A percentile compares a stretch with the other conserved stretches of the same genome.
Conservation (phyloP, 2,113 vertebrate species). For the Boulengeromyrus knoepffleri region DNA sequence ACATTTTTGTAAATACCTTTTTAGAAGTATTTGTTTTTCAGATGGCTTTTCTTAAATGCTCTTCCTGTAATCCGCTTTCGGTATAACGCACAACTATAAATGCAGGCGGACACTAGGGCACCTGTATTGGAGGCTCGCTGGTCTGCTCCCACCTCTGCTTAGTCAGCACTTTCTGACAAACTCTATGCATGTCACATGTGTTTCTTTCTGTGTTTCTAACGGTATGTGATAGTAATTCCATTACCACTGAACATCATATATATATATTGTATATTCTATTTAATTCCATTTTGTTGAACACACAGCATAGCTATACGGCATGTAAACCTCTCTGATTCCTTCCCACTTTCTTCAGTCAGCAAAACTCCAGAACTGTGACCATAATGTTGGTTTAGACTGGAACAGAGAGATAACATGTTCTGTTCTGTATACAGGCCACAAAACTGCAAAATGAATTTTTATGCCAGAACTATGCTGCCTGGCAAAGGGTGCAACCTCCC, state of each 20-base stretch:
- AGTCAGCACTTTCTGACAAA: not conserved
- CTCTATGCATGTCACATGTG: not conserved
- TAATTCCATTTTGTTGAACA: not conserved
- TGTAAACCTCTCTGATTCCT: not conserved
- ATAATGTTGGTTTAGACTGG: not conserved
- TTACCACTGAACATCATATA: not conserved
- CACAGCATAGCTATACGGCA: not conserved
- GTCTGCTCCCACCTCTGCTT: not conserved
- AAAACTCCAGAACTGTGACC: not conserved
- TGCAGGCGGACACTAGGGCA: not conserved
- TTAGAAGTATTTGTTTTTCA: not conserved
- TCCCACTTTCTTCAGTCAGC: not conserved
- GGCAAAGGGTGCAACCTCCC: not conserved
- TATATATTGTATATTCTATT: not conserved
- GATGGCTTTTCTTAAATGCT: not conserved
- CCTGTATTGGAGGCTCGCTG: not conserved
- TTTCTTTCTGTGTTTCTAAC: not conserved
- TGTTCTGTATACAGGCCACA: not conserved
- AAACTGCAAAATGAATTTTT: not conserved
- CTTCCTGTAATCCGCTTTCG: not conserved
- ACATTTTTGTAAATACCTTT: not conserved
- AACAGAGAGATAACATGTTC: not conserved
- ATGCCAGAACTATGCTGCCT: not conserved
- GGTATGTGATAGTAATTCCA: not conserved
- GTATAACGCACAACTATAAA: not conserved